These are phyloP conservation scores for Peromyscus maniculatus DNA, from an alignment of 2,113 vertebrate species.

Conservation along the genomic window DNA sequence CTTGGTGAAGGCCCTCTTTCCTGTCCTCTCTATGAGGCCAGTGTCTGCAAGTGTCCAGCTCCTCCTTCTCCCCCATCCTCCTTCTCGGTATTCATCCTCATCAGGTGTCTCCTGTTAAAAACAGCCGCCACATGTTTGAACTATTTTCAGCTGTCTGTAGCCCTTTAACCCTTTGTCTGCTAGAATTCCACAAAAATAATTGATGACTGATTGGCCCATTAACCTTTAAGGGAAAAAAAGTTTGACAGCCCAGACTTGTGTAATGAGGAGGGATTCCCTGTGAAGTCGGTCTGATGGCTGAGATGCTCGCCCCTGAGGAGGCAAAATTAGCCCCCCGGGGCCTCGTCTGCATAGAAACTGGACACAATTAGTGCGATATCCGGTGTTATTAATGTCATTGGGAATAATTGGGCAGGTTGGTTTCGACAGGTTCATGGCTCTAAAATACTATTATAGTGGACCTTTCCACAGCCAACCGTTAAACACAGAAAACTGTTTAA, in stretches of 20 bases:
- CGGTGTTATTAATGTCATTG: slow-evolving; percentile 88
- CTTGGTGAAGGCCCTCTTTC: fast-evolving
- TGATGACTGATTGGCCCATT: slow-evolving; percentile 94
- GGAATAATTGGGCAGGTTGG: slow-evolving; percentile 90
- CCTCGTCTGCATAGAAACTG: slow-evolving; percentile 91
- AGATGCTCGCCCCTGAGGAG: slow-evolving; percentile 86
- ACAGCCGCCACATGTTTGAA: slow-evolving; percentile 87
- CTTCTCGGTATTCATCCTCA: neutral
- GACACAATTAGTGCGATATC: slow-evolving; percentile 90
- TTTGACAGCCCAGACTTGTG: slow-evolving; percentile 85
- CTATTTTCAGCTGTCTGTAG: slow-evolving; percentile 73
- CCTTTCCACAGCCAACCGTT: slow-evolving; percentile 86
- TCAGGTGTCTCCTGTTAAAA: slow-evolving; percentile 83
- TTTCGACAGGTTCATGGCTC: slow-evolving; percentile 90
- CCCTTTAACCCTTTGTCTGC: slow-evolving; percentile 88
- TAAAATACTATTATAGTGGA: slow-evolving; percentile 89
- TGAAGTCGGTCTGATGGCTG: slow-evolving; percentile 85
- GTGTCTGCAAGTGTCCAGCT: neutral
- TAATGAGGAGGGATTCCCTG: slow-evolving; percentile 89
- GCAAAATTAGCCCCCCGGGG: slow-evolving; percentile 86
- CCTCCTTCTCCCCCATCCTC: fast-evolving
- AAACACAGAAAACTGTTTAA: slow-evolving; percentile 84
- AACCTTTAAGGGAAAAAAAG: slow-evolving; percentile 90
- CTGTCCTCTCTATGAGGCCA: neutral
- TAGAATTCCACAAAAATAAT: slow-evolving; percentile 86